phyloP scores from a whole-genome alignment of 2,113 vertebrate species.

The Neotragus pygmaeus region DNA sequence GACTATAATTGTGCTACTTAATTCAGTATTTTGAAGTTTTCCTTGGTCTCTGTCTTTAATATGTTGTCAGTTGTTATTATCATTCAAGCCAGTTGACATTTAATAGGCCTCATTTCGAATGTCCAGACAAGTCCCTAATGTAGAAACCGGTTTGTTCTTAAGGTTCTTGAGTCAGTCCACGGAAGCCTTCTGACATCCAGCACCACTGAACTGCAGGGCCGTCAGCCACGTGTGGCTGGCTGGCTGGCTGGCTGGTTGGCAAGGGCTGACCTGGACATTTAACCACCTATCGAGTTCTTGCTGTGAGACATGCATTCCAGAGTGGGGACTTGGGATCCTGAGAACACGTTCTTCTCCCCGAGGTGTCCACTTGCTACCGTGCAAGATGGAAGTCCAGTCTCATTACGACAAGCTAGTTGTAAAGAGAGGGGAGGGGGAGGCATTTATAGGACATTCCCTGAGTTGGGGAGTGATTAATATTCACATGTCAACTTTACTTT shows the following conservation, averaged over 20 bases:
- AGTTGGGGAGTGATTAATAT: neutral
- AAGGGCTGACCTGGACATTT: neutral
- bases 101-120: neutral
- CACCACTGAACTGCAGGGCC: neutral
- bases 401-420: neutral
- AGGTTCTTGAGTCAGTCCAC: neutral
- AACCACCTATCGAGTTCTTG: neutral
- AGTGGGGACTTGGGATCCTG: neutral
- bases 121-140: constrained; percentile 7
- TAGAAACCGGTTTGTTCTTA: constrained; percentile 1
- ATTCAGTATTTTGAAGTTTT: constrained; percentile 75
- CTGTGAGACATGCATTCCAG: constrained; percentile 31
- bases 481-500: neutral
- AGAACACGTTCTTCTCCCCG: neutral
- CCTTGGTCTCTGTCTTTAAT: constrained; percentile 58
- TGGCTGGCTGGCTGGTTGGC: neutral
- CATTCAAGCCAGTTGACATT: constrained; percentile 15
- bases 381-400: neutral
- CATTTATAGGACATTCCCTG: neutral
- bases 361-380: neutral
- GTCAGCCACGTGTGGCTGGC: neutral
- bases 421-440: neutral
- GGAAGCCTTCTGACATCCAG: neutral
- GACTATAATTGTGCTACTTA: constrained; percentile 53
- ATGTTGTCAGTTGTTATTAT: constrained; percentile 42